Base-by-base conservation (phyloP, 2,113 vertebrate species). In the Perognathus longimembris region DNA sequence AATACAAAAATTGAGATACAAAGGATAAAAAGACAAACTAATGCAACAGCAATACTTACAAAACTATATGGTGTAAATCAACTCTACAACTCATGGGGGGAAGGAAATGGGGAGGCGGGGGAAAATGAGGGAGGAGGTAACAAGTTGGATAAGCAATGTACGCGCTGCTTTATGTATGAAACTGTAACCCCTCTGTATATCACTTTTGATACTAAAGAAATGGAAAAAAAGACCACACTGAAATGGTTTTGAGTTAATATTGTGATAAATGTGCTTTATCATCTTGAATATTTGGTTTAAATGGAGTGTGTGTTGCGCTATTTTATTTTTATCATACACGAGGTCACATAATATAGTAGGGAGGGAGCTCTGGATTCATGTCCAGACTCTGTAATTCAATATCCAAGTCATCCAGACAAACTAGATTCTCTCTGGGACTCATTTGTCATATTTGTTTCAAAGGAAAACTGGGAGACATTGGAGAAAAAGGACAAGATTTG, bases 311-410 rank as follows among this genome's bases (percentile, higher is more conserved):
- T 75, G 67, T 86, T 82, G 40, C 38, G 90, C 71, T 54, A 91
- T 69, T 95, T 95, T 94, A 92, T 95, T 96, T 96, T 97, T 94
- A 91, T 92, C 54, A 90, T 90, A 94, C 26, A 86, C 0, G 20
- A 93, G 75, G 79, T 85, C 79, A 95, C 75, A 83, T 85, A 92
- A 96, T 77, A 85, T 73, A 85, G 71, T 78, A 40, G 67, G 82
- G 76, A 93, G 32, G 32, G 82, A 90, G 91, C 26, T 79, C 63
- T 86, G n/a, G 88, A 79, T 88, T 92, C 82, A 8, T 9, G 17
- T 77, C 57, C 57, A 88, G 88, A 87, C 76, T 88, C 71, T 3
- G 40, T 89, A 88, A 89, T 70, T 95, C 74, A 95, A 85, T 94
- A 91, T 75, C 36, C 42, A 67, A 92, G 88, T 85, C 78, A 88